Percentiles rank a stretch among this genome's conserved stretches.
Conservation (phyloP, 2,113 vertebrate species). For the Erinaceus europaeus region DNA sequence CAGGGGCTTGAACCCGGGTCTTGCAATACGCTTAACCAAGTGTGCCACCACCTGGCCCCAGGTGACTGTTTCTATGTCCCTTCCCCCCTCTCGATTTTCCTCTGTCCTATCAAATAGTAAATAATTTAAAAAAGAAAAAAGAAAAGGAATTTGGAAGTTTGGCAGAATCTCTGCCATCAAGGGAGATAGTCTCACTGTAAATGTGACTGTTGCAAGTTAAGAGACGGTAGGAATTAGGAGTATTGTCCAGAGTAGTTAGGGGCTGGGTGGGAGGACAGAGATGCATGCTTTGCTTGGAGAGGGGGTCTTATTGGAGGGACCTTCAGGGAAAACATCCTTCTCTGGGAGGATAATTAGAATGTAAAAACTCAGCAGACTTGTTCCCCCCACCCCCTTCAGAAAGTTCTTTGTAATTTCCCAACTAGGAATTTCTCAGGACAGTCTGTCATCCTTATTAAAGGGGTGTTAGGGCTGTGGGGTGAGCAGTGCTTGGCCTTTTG, state of each 20-base stretch:
- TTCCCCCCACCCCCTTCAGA: background rate
- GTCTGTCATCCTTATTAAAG: background rate
- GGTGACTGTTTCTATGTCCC: no score
- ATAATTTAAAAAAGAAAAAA: no score
- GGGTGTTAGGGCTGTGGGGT: background rate
- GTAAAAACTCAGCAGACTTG: background rate
- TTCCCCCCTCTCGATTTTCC: no score
- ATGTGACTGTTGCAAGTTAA: background rate
- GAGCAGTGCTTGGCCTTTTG: background rate
- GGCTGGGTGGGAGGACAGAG: background rate
- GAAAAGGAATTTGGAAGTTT: background rate
- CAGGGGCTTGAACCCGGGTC: no score
- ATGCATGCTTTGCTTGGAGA: background rate
- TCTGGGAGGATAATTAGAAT: slow-evolving; percentile 1
- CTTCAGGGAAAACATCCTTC: background rate
- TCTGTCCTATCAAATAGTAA: background rate
- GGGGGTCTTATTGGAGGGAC: background rate
- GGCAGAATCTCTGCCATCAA: background rate
- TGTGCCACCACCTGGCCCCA: no score
- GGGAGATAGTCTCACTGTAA: background rate
- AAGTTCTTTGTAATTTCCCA: slow-evolving; percentile 30
- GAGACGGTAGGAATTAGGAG: background rate
- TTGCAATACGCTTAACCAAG: no score
- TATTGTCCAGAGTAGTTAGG: background rate
- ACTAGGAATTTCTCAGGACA: background rate